Evolutionary conservation across 2,113 vertebrate species (phyloP).

Genomic region (Scartelaos histophorus): DNA sequence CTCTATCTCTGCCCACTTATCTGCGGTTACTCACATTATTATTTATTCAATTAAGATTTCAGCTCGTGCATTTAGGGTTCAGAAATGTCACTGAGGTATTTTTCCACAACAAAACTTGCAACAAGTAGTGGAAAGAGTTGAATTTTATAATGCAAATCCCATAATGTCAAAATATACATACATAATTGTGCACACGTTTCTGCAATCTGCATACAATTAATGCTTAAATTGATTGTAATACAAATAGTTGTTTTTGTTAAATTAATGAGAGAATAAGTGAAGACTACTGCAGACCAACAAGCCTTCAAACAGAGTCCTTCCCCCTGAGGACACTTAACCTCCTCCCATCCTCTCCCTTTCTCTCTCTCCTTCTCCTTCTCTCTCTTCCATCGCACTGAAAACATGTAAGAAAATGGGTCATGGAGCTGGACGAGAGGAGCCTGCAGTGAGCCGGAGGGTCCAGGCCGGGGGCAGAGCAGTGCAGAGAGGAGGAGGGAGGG

Average conservation of each 20-base stretch:
- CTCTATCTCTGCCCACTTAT: too few species aligned
- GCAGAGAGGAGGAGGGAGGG: conserved; percentile 16
- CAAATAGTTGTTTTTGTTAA: neutral
- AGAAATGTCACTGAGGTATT: too few species aligned
- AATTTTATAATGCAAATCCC: too few species aligned
- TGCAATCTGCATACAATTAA: too few species aligned
- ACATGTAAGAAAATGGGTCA: conserved; percentile 71
- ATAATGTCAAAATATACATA: too few species aligned
- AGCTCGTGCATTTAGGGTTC: too few species aligned
- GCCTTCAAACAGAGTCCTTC: conserved; percentile 6
- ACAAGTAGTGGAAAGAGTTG: too few species aligned
- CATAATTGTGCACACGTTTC: too few species aligned
- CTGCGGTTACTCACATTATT: too few species aligned
- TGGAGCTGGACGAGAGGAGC: conserved; percentile 13
- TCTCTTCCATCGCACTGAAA: conserved; percentile 70
- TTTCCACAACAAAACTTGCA: too few species aligned
- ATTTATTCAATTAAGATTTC: too few species aligned
- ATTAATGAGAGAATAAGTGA: neutral
- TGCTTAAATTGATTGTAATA: neutral
- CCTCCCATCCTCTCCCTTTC: conserved; percentile 49
- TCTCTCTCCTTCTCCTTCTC: conserved; percentile 54
- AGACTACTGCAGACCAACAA: neutral
- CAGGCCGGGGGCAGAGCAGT: conserved; percentile 13
- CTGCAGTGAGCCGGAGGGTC: conserved; percentile 17
- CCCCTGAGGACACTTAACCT: conserved; percentile 53